A percentile compares a stretch with the other conserved stretches of the same genome.
Evolutionary conservation across 2,797 vertebrate genomes (phyloP).

Genomic region (Danio tinwini): DNA sequence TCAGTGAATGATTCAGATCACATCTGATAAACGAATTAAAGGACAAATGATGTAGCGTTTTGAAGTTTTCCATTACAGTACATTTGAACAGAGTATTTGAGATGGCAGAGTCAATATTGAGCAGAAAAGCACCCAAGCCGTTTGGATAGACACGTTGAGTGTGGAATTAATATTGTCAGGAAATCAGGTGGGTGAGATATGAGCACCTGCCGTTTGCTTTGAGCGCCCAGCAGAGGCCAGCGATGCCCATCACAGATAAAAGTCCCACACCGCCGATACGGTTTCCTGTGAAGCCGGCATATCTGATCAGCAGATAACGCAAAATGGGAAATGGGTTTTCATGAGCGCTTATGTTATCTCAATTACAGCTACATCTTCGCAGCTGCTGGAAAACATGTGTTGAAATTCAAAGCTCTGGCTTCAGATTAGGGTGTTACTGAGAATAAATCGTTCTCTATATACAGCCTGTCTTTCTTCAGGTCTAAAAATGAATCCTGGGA

Average conservation of each 20-base stretch:
- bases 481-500: neutral
- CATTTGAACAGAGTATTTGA: constrained; percentile 28
- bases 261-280: constrained; percentile 60
- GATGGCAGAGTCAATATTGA: constrained; percentile 28
- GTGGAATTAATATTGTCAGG: constrained; percentile 67
- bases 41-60: constrained; percentile 18
- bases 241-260: constrained; percentile 71
- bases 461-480: neutral
- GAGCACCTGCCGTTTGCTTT: constrained; percentile 52
- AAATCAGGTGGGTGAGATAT: constrained; percentile 62
- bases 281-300: constrained; percentile 72
- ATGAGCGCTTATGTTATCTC: constrained; percentile 67
- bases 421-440: constrained; percentile 20
- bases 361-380: constrained; percentile 70
- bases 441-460: constrained; percentile 17
- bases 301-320: constrained; percentile 72
- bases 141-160: constrained; percentile 50
- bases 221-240: constrained; percentile 59
- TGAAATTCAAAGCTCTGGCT: constrained; percentile 17
- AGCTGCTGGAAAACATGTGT: constrained; percentile 8
- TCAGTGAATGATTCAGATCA: constrained; percentile 1
- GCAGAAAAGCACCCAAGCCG: constrained; percentile 40
- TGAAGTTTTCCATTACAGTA: constrained; percentile 47
- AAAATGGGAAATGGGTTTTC: constrained; percentile 77
- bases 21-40: constrained; percentile 31